Base-by-base conservation (phyloP, 2,888 invertebrate genomes). In the Lamellibrachia satsuma region DNA sequence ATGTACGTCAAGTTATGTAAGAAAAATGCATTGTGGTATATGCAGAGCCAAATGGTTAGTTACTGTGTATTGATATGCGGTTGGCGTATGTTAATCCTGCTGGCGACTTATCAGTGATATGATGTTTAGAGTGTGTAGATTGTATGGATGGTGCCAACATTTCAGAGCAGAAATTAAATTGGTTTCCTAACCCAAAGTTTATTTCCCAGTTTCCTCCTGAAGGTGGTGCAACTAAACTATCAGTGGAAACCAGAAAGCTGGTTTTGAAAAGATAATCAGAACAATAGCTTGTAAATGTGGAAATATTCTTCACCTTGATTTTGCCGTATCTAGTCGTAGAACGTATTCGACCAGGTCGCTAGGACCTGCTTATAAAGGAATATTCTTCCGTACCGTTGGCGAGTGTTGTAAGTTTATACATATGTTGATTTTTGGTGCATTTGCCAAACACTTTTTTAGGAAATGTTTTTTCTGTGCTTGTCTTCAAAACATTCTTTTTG, bases 381-480 rank as follows among this genome's bases (percentile, higher is more conserved):
- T 3, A 75, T 75, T 75, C 75, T 75, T 2, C 11, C 22, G 75
- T 75, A n/a, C 75, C n/a, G 22, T 75, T 75, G 75, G 75, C n/a
- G 75, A 75, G n/a, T 75, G 75, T 15, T 75, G 75, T 75, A 75
- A 75, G 75, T 75, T 75, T 75, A 75, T 75, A 75, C 75, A 15
- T 75, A 75, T 15, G 75, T 75, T 75, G 22, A 75, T 22, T 75
- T 55, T 75, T 1, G 15, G 3, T 75, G 75, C 75, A 75, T 75
- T 75, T 22, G 75, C 75, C 75, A 75, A n/a, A 22, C 22, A n/a
- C 75, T 75, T 75, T 75, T 75, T 75, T 22, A 22, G 75, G 22
- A 75, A 75, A 22, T 75, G 22, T 75, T 75, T 75, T 22, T 22
- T 22, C 75, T 75, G 75, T 75, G n/a, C 75, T 75, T 75, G 75